These are phyloP conservation scores for Drosophila pullipes DNA, from an alignment of 2,888 invertebrate species.

Conservation along the genomic window DNA sequence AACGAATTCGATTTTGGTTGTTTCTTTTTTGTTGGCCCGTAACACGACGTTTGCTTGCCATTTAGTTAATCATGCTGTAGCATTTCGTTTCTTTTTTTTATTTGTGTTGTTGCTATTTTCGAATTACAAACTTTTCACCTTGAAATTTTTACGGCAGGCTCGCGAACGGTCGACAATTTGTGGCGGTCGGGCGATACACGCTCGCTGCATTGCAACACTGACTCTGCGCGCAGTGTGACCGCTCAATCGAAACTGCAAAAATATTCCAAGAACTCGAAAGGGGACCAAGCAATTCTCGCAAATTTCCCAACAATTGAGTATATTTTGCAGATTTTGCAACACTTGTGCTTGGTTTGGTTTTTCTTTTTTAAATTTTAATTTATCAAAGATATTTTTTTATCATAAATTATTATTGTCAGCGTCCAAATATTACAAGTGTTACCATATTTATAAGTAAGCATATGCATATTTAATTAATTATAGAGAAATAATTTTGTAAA, in stretches of 20 bases:
- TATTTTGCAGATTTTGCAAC: background rate
- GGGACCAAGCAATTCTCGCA: background rate
- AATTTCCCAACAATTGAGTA: background rate
- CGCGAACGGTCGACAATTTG: conserved; percentile 62
- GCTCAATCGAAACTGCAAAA: conserved; percentile 19
- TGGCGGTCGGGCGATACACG: conserved; percentile 61
- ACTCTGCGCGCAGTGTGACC: conserved; percentile 44
- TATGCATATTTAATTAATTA: background rate
- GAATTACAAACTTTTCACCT: conserved; percentile 74
- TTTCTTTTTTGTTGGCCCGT: conserved; percentile 9
- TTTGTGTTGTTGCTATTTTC: conserved; percentile 67
- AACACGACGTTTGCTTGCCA: conserved; percentile 45
- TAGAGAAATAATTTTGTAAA: too few relatives aligned
- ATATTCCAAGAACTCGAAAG: conserved; percentile 4
- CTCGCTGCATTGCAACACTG: conserved; percentile 52
- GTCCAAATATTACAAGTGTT: background rate
- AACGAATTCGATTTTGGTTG: conserved; percentile 26
- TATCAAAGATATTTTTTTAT: background rate
- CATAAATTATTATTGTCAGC: background rate
- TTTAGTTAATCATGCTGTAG: conserved; percentile 42
- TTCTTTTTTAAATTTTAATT: background rate
- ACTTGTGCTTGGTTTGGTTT: conserved; percentile 12
- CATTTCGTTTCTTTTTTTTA: background rate
- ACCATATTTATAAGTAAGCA: background rate
- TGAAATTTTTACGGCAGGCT: conserved; percentile 75